Percentiles rank a stretch among this genome's conserved stretches.
phyloP scores from a whole-genome alignment of 2,113 vertebrate species.

The Aplodontia rufa region DNA sequence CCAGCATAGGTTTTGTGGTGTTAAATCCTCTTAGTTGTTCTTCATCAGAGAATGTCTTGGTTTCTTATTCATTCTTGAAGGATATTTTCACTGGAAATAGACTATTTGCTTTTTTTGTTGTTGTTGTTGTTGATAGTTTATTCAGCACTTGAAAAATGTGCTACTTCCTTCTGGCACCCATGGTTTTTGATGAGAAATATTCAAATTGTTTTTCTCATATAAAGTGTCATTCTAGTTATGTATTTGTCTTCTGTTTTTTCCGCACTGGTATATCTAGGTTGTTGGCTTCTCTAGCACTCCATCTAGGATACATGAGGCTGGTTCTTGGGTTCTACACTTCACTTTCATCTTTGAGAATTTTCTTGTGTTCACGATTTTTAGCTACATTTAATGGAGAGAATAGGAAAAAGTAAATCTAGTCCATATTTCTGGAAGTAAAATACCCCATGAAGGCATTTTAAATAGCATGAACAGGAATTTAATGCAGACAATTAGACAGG shows the following conservation, averaged over 20 bases:
- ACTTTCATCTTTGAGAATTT: neutral
- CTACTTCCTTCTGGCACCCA: neutral
- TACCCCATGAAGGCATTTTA: neutral
- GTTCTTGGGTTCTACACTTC: neutral
- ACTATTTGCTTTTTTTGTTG: too few relatives aligned
- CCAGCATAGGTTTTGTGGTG: neutral
- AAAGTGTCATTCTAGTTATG: neutral
- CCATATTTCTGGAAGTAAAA: neutral
- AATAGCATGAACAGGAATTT: neutral
- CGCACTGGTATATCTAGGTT: neutral
- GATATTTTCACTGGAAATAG: too few relatives aligned
- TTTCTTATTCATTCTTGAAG: too few relatives aligned
- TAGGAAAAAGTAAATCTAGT: neutral
- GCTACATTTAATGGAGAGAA: neutral
- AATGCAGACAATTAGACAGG: neutral
- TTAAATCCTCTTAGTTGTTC: too few relatives aligned
- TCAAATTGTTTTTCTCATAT: neutral
- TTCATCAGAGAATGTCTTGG: too few relatives aligned
- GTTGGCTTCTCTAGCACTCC: neutral
- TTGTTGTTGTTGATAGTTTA: too few relatives aligned
- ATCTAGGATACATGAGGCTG: neutral
- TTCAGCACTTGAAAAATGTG: too few relatives aligned
- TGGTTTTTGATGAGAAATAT: neutral
- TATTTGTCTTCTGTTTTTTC: neutral
- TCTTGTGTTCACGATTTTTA: neutral